Evolutionary conservation across 2,797 vertebrate genomes (phyloP), one percentile per base, ranked within the genome.

Genomic region (Sebastes itinus): DNA sequence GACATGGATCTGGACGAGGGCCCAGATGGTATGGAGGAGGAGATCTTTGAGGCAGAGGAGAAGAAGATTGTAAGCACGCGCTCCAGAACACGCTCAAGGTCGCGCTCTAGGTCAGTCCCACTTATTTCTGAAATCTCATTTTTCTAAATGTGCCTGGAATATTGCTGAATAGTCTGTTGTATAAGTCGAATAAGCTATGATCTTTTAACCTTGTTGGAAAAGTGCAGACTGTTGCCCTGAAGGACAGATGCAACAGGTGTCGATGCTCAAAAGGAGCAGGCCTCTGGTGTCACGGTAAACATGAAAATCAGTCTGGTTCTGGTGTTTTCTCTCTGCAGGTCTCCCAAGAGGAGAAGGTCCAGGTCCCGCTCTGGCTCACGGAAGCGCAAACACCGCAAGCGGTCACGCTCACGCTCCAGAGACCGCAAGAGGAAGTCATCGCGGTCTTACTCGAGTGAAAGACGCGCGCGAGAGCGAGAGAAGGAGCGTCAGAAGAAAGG

Each of bases 1-100:
- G 99, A 99, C 87, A 99, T 99, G 98, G 99, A 99, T 82, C 95
- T 99, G 80, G 99, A 99, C 33, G 99, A 99, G 90, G 97, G 96
- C 56, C 98, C 98, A 18, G 99, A 99, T 81, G 95, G 95, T 60
- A 95, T 96, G 82, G 98, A 99, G 83, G 97, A 97, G 82, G 98
- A 99, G 86, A 95, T 95, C 81, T 98, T 98, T 93, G 98, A 99
- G 79, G 93, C 96, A 9, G 98, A 99, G 30, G 97, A 98, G 82
- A 99, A 98, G 92, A 98, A 98, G 89, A 88, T 96, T 18, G 94
- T 96, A 82, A 96, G 94, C 82, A 96, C 97, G 32, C 97, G 97
- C 84, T 98, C 98, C 80, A 97, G 97, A 93, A 97, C 98, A 33
- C 97, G 95, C 14, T 99, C 99, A 14, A 95, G 97, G 90, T 99